A percentile compares a stretch with the other conserved stretches of the same genome.
phyloP scores from a whole-genome alignment of 2,113 vertebrate genomes.

The Cyanistes caeruleus region DNA sequence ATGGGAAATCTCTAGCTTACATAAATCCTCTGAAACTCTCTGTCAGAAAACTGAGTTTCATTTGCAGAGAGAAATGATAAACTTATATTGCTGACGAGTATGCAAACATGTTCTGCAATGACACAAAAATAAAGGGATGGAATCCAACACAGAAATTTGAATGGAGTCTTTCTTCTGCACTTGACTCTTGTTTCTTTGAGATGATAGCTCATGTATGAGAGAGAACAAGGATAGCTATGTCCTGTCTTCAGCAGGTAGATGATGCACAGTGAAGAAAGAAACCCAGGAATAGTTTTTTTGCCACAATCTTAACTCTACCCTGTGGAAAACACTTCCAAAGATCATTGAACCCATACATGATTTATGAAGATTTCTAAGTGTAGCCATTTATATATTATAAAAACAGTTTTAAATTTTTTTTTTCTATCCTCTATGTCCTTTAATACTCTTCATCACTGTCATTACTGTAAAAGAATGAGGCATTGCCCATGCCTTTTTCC shows the following conservation, averaged over 20 bases:
- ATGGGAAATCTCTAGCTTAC: not conserved
- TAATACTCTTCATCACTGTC: not conserved
- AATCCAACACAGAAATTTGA: not conserved
- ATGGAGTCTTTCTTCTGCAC: not conserved
- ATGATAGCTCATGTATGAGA: not conserved
- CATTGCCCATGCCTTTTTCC: not conserved
- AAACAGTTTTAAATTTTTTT: not conserved
- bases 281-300: not conserved
- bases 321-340: not conserved
- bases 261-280: not conserved
- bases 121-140: not conserved
- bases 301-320: not conserved
- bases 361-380: not conserved
- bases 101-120: not conserved
- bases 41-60: not conserved
- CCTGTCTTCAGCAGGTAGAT: not conserved
- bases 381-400: not conserved
- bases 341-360: not conserved
- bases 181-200: not conserved
- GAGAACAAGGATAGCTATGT: not conserved
- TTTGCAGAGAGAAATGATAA: not conserved
- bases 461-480: not conserved
- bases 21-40: conserved; percentile 10
- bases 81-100: not conserved
- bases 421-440: not conserved